These are phyloP conservation scores for Pipistrellus nathusii DNA, from an alignment of 2,797 vertebrate species.

Conservation along the genomic window DNA sequence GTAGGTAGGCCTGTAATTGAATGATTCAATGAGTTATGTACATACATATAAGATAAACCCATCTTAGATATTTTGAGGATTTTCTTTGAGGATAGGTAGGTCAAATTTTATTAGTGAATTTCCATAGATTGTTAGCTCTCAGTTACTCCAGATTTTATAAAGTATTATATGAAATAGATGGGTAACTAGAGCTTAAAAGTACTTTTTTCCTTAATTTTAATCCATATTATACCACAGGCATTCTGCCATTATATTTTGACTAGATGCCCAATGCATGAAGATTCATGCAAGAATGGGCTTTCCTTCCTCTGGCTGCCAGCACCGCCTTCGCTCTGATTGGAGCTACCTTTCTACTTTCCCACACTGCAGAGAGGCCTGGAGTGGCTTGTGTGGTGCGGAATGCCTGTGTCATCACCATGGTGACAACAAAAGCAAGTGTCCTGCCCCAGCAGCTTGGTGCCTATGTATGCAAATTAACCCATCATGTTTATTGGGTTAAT, in stretches of 20 bases:
- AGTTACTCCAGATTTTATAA: conserved; percentile 14
- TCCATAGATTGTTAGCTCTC: not conserved
- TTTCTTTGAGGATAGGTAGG: not conserved
- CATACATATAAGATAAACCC: not conserved
- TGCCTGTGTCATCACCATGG: too few species aligned
- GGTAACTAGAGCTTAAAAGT: not conserved
- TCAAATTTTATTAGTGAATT: not conserved
- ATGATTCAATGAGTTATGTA: not conserved
- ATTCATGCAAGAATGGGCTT: too few species aligned
- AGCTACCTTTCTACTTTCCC: too few species aligned
- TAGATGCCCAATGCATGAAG: too few species aligned
- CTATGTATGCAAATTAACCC: too few species aligned
- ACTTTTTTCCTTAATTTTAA: conserved; percentile 23
- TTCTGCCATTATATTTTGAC: not conserved
- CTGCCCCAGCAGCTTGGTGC: too few species aligned
- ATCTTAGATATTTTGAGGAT: conserved; percentile 13
- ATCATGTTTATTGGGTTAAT: too few species aligned
- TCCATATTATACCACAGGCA: not conserved
- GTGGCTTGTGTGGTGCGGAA: too few species aligned
- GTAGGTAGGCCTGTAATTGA: not conserved
- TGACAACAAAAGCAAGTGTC: too few species aligned
- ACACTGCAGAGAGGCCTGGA: too few species aligned
- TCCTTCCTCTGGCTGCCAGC: too few species aligned
- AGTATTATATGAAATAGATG: conserved; percentile 48
- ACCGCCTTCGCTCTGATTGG: too few species aligned